Evolutionary conservation across 2,888 invertebrate genomes (phyloP).

Genomic region (Scaptomyza cyrtandrae): DNA sequence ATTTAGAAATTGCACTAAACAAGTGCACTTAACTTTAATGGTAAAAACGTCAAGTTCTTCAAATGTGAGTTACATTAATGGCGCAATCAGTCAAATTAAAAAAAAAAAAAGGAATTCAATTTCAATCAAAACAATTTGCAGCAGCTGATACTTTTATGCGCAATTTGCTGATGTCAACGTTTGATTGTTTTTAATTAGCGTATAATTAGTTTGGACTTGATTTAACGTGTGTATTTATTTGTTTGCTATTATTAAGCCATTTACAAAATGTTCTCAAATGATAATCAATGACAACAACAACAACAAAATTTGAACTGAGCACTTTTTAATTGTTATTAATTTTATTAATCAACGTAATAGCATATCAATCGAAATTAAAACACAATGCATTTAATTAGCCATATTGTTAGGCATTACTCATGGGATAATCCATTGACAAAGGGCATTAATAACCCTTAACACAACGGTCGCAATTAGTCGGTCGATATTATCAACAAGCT

Average conservation of each 20-base stretch:
- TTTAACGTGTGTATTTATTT: slow-evolving; percentile 25
- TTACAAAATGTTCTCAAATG: slow-evolving; percentile 5
- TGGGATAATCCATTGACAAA: background rate
- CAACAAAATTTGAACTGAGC: background rate
- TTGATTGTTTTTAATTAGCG: slow-evolving; percentile 55
- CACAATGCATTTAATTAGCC: slow-evolving; percentile 21
- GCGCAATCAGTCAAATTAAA: background rate
- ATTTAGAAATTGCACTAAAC: background rate
- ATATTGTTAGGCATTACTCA: background rate
- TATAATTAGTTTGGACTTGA: slow-evolving; percentile 49
- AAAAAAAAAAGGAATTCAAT: background rate
- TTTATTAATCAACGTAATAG: slow-evolving; percentile 10
- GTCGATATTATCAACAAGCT: background rate
- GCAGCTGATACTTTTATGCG: slow-evolving; percentile 10
- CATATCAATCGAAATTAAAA: background rate
- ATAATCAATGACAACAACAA: background rate
- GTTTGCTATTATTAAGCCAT: slow-evolving; percentile 12
- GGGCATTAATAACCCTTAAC: background rate
- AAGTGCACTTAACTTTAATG: background rate
- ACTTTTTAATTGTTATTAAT: slow-evolving; percentile 7
- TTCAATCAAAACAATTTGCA: background rate
- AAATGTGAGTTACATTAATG: background rate
- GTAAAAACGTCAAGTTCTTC: too few species aligned
- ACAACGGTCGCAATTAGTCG: background rate
- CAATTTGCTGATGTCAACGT: slow-evolving; percentile 21